phyloP scores from a whole-genome alignment of 2,113 vertebrate genomes.

The Sminthopsis crassicaudata region DNA sequence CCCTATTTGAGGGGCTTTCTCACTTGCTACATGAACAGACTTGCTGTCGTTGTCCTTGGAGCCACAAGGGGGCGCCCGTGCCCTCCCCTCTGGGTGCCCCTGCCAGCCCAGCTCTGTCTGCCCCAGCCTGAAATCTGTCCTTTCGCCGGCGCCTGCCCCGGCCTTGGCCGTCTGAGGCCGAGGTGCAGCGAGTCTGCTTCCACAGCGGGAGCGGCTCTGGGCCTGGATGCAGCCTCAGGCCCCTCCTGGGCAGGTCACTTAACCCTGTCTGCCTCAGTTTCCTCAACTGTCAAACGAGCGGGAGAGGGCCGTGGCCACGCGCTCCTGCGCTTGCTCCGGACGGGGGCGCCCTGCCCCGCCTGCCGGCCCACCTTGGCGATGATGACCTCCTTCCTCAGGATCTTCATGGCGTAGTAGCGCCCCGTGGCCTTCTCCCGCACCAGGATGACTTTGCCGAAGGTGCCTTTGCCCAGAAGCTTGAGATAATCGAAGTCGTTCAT shows the following conservation, averaged over 20 bases:
- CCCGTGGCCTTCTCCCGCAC: slow-evolving; percentile 94
- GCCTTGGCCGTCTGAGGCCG: too few relatives aligned
- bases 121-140: neutral
- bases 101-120: neutral
- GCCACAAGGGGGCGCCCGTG: neutral
- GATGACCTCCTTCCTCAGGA: slow-evolving; percentile 96
- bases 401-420: slow-evolving; percentile 97
- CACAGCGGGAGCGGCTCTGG: neutral
- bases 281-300: too few relatives aligned
- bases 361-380: slow-evolving; percentile 90
- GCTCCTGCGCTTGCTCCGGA: too few relatives aligned
- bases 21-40: neutral
- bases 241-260: too few relatives aligned
- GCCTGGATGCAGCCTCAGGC: too few relatives aligned
- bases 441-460: slow-evolving; percentile 97
- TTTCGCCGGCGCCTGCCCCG: neutral
- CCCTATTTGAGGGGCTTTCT: neutral
- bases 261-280: too few relatives aligned
- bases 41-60: neutral
- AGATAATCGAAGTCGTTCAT: slow-evolving; percentile 98
- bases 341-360: too few relatives aligned
- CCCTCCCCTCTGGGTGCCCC: too few relatives aligned
- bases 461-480: slow-evolving; percentile 96
- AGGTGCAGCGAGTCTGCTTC: neutral
- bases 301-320: too few relatives aligned